Conservation (phyloP, 1,140 invertebrate species). For the Sarcophaga bullata region DNA sequence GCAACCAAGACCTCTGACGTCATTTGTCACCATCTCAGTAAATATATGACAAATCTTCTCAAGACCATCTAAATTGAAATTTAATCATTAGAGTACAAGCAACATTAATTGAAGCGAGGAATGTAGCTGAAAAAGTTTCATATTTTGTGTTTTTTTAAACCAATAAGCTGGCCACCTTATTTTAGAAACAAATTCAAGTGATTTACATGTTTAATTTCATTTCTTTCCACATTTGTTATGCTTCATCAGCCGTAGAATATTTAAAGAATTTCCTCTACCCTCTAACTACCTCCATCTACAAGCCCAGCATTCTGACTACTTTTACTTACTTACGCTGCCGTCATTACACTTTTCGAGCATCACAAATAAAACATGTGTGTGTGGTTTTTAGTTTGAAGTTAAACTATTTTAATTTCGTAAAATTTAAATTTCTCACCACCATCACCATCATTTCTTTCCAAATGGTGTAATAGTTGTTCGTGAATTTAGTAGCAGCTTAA, state of each 20-base stretch:
- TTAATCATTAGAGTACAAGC: too few relatives aligned
- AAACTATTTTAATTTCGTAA: slow-evolving; percentile 20
- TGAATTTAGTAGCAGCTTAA: too few relatives aligned
- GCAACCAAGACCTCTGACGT: too few relatives aligned
- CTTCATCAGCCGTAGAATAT: not conserved
- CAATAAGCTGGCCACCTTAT: not conserved
- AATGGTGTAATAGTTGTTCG: too few relatives aligned
- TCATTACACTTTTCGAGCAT: not conserved
- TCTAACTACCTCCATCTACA: not conserved
- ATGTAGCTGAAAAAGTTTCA: too few relatives aligned
- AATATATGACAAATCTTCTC: too few relatives aligned
- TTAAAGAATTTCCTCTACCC: not conserved
- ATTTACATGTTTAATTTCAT: not conserved
- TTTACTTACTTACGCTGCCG: not conserved
- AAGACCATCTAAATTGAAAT: too few relatives aligned
- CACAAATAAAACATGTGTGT: not conserved
- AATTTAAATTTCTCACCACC: not conserved
- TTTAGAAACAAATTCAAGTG: not conserved
- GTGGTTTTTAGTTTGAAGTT: not conserved
- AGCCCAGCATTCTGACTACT: not conserved
- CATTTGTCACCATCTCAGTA: too few relatives aligned
- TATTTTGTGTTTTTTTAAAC: not conserved
- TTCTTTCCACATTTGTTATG: not conserved
- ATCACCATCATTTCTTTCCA: too few relatives aligned
- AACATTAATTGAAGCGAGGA: too few relatives aligned